Conservation (phyloP, 2,888 invertebrate genomes). For the Diaprepes abbreviatus region DNA sequence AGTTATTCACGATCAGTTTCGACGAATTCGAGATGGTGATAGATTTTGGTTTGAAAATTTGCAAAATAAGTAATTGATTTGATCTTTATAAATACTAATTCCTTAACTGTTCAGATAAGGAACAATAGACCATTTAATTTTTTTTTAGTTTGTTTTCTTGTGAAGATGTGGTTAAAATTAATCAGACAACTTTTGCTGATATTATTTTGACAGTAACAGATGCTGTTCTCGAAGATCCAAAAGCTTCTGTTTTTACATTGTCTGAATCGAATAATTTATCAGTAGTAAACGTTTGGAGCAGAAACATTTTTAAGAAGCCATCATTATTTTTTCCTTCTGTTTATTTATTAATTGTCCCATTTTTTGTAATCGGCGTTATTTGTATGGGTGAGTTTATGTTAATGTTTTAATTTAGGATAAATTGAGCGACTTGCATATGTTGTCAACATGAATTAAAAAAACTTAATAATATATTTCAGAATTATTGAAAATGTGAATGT, state of each 20-base stretch:
- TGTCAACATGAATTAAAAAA: too few relatives aligned
- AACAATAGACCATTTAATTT: too few relatives aligned
- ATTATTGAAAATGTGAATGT: too few relatives aligned
- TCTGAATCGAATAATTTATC: background rate
- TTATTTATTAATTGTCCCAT: conserved; percentile 67
- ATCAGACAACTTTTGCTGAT: conserved; percentile 68
- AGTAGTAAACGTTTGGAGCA: background rate
- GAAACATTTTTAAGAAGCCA: background rate
- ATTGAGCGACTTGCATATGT: too few relatives aligned
- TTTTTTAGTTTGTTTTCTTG: conserved; percentile 68
- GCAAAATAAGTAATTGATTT: conserved; percentile 65
- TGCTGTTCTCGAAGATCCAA: background rate
- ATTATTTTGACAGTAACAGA: conserved; percentile 69
- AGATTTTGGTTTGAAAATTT: conserved; percentile 74
- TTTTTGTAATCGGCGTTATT: conserved; percentile 4
- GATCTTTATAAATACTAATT: too few relatives aligned
- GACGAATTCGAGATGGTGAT: conserved; percentile 71
- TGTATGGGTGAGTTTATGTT: conserved; percentile 4
- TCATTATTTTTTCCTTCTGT: conserved; percentile 54
- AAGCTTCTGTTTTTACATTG: background rate
- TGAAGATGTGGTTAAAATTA: conserved; percentile 67
- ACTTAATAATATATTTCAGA: too few relatives aligned
- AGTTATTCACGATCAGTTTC: conserved; percentile 72
- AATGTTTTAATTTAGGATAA: too few relatives aligned
- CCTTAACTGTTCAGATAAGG: too few relatives aligned